phyloP scores from a whole-genome alignment of 2,888 invertebrate species.

The Pristionchus fissidentatus region DNA sequence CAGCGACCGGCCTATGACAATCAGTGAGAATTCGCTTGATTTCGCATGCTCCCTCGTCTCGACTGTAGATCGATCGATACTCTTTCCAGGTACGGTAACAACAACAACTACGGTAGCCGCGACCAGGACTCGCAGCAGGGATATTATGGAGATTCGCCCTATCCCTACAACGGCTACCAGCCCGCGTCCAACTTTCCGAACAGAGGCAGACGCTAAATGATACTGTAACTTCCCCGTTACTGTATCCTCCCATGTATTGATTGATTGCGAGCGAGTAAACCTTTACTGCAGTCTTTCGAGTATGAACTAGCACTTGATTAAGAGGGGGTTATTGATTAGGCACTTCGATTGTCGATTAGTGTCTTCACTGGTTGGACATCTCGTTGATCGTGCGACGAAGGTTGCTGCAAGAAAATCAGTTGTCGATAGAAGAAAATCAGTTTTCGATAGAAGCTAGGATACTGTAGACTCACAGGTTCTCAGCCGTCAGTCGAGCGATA shows the following conservation, averaged over 20 bases:
- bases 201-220: neutral
- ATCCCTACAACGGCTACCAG: slow-evolving; percentile 18
- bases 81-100: neutral
- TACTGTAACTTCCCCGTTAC: too few species aligned
- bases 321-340: neutral
- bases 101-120: neutral
- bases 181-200: neutral
- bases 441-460: neutral
- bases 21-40: too few species aligned
- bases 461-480: slow-evolving; percentile 5
- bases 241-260: too few species aligned
- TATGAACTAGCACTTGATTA: neutral
- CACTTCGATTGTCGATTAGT: neutral
- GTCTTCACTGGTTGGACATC: neutral
- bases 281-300: neutral
- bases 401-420: neutral
- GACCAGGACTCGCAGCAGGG: too few species aligned
- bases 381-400: slow-evolving; percentile 15
- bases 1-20: too few species aligned
- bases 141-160: neutral
- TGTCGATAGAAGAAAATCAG: neutral
- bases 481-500: slow-evolving; percentile 2
- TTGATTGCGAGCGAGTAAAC: neutral
- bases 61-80: neutral
- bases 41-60: too few species aligned